A percentile compares a stretch with the other conserved stretches of the same genome.
Conservation (phyloP, 2,888 invertebrate genomes). For the Tetrapedia diversipes region DNA sequence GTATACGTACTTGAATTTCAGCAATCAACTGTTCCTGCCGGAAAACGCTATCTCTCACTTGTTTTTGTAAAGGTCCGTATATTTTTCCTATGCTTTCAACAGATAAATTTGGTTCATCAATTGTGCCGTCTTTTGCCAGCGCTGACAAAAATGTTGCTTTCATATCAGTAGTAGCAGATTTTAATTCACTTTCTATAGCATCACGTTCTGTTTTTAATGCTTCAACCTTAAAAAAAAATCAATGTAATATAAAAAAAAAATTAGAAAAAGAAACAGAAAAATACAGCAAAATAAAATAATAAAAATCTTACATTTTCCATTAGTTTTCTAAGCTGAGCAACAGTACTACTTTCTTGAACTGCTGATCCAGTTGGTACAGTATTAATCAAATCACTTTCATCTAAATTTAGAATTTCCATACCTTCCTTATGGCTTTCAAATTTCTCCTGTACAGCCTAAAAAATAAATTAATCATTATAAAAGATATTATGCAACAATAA, state of each 20-base stretch:
- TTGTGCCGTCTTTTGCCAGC: constrained; percentile 89
- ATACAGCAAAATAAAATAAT: constrained; percentile 39
- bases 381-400: constrained; percentile 87
- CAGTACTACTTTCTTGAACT: constrained; percentile 85
- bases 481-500: not conserved
- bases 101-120: constrained; percentile 90
- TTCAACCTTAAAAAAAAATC: constrained; percentile 86
- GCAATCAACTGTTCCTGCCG: constrained; percentile 88
- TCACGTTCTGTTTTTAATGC: constrained; percentile 95
- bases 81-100: constrained; percentile 89
- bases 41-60: constrained; percentile 89
- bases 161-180: constrained; percentile 91
- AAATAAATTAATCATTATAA: constrained; percentile 1
- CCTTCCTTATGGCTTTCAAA: constrained; percentile 90
- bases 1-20: constrained; percentile 88
- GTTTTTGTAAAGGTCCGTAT: constrained; percentile 90
- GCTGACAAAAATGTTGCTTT: constrained; percentile 91
- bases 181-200: constrained; percentile 93
- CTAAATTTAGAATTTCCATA: constrained; percentile 92
- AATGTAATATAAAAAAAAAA: not conserved
- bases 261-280: not conserved
- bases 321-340: constrained; percentile 87
- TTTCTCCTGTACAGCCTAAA: constrained; percentile 91
- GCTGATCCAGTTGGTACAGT: constrained; percentile 88
- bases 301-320: constrained; percentile 91